Evolutionary conservation across 35 echinoderm and acorn worm species (phyloP).

Genomic region (Apostichopus parvimensis): DNA sequence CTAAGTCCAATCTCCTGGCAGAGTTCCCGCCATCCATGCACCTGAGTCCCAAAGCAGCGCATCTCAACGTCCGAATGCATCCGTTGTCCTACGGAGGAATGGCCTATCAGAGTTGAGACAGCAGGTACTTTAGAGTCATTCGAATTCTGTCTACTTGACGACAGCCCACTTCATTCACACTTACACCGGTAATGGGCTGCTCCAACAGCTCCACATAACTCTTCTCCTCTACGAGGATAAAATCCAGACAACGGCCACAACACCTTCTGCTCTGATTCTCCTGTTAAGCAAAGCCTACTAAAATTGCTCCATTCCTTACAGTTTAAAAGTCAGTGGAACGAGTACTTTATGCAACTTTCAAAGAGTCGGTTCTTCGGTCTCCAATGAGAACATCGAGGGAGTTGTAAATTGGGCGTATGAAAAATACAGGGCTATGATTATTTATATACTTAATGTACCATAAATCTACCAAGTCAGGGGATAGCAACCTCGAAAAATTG

Average conservation of each 20-base stretch:
- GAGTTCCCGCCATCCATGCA: neutral
- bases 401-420: too few species aligned
- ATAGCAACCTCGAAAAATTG: too few species aligned
- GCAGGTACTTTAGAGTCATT: constrained; percentile 12
- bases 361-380: too few species aligned
- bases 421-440: too few species aligned
- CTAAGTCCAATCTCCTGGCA: neutral
- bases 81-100: neutral
- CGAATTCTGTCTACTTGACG: constrained; percentile 8
- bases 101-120: neutral
- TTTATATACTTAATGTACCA: too few species aligned
- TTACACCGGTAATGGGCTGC: neutral
- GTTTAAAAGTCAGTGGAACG: too few species aligned
- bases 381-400: too few species aligned
- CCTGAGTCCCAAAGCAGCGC: constrained; percentile 18
- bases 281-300: neutral
- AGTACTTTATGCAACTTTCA: too few species aligned
- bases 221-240: neutral
- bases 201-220: neutral
- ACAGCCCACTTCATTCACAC: constrained; percentile 8
- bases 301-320: too few species aligned
- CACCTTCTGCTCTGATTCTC: neutral
- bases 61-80: constrained; percentile 28
- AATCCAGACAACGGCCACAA: neutral
- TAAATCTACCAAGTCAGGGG: too few species aligned